Base-by-base conservation (phyloP, 30 jellyfish, hydroid and myxozoan genomes). In the Hydractinia symbiolongicarpus region DNA sequence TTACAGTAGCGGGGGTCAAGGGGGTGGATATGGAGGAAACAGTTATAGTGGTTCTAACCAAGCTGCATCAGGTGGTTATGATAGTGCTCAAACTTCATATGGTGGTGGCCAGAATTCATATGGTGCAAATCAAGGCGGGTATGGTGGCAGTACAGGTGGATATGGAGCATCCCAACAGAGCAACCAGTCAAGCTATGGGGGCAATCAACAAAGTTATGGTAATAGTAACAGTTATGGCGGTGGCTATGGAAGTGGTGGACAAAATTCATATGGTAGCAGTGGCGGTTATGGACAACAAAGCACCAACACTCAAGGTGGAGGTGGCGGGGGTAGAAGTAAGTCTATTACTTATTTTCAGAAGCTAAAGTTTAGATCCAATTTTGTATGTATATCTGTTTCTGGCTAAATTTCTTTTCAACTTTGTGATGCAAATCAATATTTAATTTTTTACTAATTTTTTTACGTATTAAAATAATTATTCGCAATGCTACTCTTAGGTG, bases 11-110 rank as follows among this genome's bases (percentile, higher is more conserved):
- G 86, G 85, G 62, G 79, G 71, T 83, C 89, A 88, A 5, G 96
- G 96, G 21, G 90, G 91, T 20, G 90, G 95, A 4, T 83, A 86
- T 66, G 95, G 87, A n/a, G 77, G 90, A 14, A 64, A 13, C 69
- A 20, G n/a, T 17, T 52, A 55, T 17, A 7, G 20, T 55, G 61
- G 61, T 10, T 55, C 76, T 8, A 55, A 74, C 40, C 83, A 30
- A 30, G 83, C 68, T 9, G 44, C 44, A 30, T 30, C 44, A 30
- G 83, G 83, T 49, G 5, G 81, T 8, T 74, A 74, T 50, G 73
- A 67, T 15, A 74, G 61, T 55, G 60, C 30, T 7, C 70, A 60
- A 60, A 16, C 17, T 13, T 50, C 53, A 7, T 50, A 53, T 19
- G 83, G 83, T 44, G 55, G 51, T 15, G 61, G 61, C 9, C 80